A percentile compares a stretch with the other conserved stretches of the same genome.
Conservation (phyloP, 1,140 invertebrate species). For the Drosophila pseudoananassae region DNA sequence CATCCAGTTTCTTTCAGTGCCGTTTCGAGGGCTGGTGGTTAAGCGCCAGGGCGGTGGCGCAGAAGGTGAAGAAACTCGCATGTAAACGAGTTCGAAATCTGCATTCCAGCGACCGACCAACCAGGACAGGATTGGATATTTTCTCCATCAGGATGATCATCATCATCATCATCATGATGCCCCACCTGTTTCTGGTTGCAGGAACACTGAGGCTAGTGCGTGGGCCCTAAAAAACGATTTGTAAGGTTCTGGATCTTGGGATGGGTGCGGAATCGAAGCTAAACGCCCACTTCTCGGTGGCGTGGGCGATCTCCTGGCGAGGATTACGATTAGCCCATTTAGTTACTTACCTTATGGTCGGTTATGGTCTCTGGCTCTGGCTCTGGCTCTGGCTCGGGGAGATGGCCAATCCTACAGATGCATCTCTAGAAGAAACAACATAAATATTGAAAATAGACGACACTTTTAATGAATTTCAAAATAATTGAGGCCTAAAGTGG, state of each 20-base stretch:
- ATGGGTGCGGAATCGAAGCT: conserved; percentile 51
- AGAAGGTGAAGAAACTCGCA: conserved; percentile 49
- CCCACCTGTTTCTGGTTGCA: conserved; percentile 50
- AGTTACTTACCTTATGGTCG: conserved; percentile 49
- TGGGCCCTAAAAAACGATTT: conserved; percentile 46
- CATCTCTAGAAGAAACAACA: conserved; percentile 20
- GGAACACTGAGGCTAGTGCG: conserved; percentile 26
- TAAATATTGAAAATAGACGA: conserved; percentile 73
- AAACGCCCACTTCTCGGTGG: conserved; percentile 34
- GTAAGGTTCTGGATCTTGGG: conserved; percentile 28
- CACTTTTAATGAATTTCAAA: conserved; percentile 79
- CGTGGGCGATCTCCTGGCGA: conserved; percentile 26
- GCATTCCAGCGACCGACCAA: conserved; percentile 64
- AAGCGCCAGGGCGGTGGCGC: conserved; percentile 45
- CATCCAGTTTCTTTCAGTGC: neutral
- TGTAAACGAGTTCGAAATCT: conserved; percentile 79
- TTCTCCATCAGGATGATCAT: conserved; percentile 1
- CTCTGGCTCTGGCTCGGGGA: no score
- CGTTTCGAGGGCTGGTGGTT: conserved; percentile 10
- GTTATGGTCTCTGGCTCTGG: no score
- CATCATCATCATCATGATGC: conserved; percentile 10
- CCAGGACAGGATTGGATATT: conserved; percentile 59
- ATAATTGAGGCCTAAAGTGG: conserved; percentile 79
- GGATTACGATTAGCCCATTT: conserved; percentile 51
- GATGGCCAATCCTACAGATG: conserved; percentile 14